Base-by-base conservation (phyloP, 1,140 invertebrate species). In the Drosophila nikananu region DNA sequence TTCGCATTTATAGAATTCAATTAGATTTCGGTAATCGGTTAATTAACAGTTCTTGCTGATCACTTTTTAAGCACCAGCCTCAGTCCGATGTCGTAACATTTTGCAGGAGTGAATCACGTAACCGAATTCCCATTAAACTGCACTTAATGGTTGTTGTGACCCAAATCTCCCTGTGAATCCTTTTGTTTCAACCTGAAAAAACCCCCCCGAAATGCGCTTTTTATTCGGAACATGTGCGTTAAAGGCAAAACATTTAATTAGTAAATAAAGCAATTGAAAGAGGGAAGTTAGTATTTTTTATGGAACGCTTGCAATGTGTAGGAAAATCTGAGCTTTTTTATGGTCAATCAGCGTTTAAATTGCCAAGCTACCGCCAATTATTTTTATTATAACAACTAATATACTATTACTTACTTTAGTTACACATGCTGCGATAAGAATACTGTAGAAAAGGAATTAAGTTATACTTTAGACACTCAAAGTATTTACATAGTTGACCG, bases 271-370 rank as follows among this genome's bases (percentile, higher is more conserved):
- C 63, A 60, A 73, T 81, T 72, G 55, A 65, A 62, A 49, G 51
- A 72, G 72, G 76, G 73, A 77, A 77, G 62, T 61, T 12, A 51
- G 52, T 39, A 66, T 46, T 65, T 77, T 76, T 62, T 44, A 64
- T 42, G 12, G 21, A 62, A n/a, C 27, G 62, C n/a, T 67, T 46
- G 35, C 30, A 80, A 75, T 80, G 52, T 62, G 25, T 66, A 63
- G 63, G 32, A 62, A 62, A 64, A 52, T 12, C 25, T 1, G 27
- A 35, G 21, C 6, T 27, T 64, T 77, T 86, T 74, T 74, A 84
- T 81, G 74, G 82, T 17, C 79, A 78, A 64, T 81, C 66, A 49
- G 37, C 57, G 57, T 42, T 70, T 19, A 64, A 65, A 42, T 55
- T 51, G 62, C 44, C 51, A 60, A 76, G 76, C 62, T 59, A 51